Evolutionary conservation across 92 coral and sea anemone genomes (phyloP).

Genomic region (Heliopora coerulea): DNA sequence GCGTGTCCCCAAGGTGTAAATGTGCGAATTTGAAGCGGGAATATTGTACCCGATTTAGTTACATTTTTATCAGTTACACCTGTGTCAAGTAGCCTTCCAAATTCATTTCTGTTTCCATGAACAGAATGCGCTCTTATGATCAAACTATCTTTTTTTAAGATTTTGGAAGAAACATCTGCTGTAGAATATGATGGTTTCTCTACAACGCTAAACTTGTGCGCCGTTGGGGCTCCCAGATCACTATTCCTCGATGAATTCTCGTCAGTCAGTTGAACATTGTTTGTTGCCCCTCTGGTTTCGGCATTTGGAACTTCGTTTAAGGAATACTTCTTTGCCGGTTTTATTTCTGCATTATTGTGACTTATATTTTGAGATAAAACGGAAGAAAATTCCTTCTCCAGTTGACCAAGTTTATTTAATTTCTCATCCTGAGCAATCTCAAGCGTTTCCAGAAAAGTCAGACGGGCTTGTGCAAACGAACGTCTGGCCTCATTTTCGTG

Average conservation of each 20-base stretch:
- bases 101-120: not conserved
- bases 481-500: conserved; percentile 22
- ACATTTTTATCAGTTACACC: too few species aligned
- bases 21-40: not conserved
- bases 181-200: too few species aligned
- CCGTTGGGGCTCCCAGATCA: not conserved
- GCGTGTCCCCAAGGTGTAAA: not conserved
- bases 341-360: not conserved
- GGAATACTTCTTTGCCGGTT: not conserved
- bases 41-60: too few species aligned
- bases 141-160: not conserved
- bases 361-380: conserved; percentile 6
- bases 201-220: too few species aligned
- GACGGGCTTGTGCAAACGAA: conserved; percentile 38
- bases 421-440: conserved; percentile 33
- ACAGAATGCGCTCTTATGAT: not conserved
- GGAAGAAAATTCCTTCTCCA: conserved; percentile 23
- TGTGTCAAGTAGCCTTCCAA: too few species aligned
- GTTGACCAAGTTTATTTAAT: conserved; percentile 11
- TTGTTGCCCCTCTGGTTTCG: not conserved
- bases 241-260: not conserved
- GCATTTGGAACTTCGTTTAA: conserved; percentile 4
- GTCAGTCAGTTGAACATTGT: not conserved
- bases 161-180: not conserved
- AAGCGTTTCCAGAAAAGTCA: conserved; percentile 25